Evolutionary conservation across 2,113 vertebrate genomes (phyloP), one percentile per base, ranked within the genome.

Genomic region (Scomber japonicus): DNA sequence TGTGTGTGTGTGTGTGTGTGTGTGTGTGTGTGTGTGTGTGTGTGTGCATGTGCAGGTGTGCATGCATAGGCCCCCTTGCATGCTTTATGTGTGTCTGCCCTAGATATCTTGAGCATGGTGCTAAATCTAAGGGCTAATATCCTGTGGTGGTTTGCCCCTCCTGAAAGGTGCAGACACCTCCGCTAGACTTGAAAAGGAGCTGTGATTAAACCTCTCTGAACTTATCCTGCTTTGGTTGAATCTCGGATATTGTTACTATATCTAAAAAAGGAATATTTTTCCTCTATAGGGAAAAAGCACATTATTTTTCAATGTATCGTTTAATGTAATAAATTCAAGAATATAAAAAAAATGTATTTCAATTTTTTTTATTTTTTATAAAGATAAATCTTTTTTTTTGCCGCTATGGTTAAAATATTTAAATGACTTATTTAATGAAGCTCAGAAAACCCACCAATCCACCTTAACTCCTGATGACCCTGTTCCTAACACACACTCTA

Each of bases 71-170:
- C 62, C 53, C 24, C n/a, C 17, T 30, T 24, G 54, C 44, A 66
- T 67, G 62, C 19, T 16, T 61, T 35, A 35, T 61, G 61, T 83
- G 88, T 72, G 80, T 84, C 74, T 88, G 89, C 83, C 84, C 88
- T 74, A 88, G 87, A 89, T 93, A 90, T 84, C 75, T 76, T 48
- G 81, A 88, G 86, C 85, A 88, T 83, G 90, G 85, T 87, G 80
- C 81, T 88, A 78, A 85, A 84, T 80, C 71, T 66, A 60, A 84
- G 86, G 80, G 83, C 82, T 87, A 75, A 84, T 85, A 74, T 80
- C 83, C 88, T 80, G 84, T 66, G 80, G 87, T 82, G 88, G 73
- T 81, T 76, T 30, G 79, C 44, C 76, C 79, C 68, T 75, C 35
- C 84, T 80, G 78, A 74, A 74, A 89, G 84, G 83, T 79, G 84